A percentile compares a stretch with the other conserved stretches of the same genome.
Evolutionary conservation across 2,113 vertebrate genomes (phyloP).

Genomic region (Copsychus sechellarum): DNA sequence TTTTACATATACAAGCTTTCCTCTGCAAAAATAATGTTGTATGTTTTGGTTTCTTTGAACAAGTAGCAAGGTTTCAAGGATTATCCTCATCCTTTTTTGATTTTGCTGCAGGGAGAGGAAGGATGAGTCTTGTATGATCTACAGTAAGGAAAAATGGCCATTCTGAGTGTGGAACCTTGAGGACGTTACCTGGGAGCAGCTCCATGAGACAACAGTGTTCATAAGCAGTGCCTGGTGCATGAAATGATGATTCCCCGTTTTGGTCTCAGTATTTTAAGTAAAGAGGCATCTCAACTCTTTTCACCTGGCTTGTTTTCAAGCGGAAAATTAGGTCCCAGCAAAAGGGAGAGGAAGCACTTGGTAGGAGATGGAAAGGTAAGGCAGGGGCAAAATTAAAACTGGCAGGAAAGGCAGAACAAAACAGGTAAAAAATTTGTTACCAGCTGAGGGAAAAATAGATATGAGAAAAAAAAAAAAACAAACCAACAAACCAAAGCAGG

Average conservation of each 20-base stretch:
- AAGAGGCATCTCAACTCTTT: not conserved
- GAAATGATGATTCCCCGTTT: not conserved
- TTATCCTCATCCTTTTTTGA: not conserved
- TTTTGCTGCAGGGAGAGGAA: not conserved
- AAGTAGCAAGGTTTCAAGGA: not conserved
- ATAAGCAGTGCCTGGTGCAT: not conserved
- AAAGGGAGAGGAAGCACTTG: not conserved
- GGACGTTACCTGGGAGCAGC: accelerated
- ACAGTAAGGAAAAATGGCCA: not conserved
- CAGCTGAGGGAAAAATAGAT: not conserved
- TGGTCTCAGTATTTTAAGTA: not conserved
- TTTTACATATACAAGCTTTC: not conserved
- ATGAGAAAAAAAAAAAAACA: not conserved
- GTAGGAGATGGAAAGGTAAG: not conserved
- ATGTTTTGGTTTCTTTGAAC: not conserved
- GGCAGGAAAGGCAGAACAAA: not conserved
- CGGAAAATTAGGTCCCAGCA: not conserved
- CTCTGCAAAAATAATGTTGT: not conserved
- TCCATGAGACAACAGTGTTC: not conserved
- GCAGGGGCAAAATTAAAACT: not conserved
- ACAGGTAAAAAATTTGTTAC: not conserved
- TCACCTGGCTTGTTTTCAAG: not conserved
- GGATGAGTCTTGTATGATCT: accelerated
- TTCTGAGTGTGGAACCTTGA: not conserved
- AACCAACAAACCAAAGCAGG: not conserved